Evolutionary conservation across 2,113 vertebrate species (phyloP).

Genomic region (Microtus ochrogaster): DNA sequence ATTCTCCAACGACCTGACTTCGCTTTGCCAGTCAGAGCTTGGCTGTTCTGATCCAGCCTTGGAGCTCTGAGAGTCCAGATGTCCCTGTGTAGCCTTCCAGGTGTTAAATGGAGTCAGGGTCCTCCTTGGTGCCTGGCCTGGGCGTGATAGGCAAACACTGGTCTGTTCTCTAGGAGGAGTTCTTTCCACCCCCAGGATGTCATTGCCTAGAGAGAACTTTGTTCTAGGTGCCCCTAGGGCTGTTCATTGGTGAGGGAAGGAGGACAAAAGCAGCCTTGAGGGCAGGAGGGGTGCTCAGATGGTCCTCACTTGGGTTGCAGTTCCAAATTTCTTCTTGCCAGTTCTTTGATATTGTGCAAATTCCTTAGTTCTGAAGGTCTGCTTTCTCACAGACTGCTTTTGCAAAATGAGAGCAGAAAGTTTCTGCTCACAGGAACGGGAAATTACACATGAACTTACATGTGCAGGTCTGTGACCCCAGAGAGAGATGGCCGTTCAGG

Average conservation of each 20-base stretch:
- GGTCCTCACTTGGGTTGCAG: too few relatives aligned
- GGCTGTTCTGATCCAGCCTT: not conserved
- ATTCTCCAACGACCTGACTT: not conserved
- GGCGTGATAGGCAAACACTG: not conserved
- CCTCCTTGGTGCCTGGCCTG: not conserved
- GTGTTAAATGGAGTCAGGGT: not conserved
- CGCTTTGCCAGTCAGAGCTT: not conserved
- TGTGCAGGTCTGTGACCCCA: not conserved
- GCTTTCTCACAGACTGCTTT: conserved; percentile 8
- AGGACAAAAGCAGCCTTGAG: not conserved
- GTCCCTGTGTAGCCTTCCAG: not conserved
- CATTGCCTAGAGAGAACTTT: not conserved
- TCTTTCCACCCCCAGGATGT: not conserved
- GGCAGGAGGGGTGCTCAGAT: not conserved
- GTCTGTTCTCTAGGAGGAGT: not conserved
- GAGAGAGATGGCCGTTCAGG: not conserved
- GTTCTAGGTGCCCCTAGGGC: not conserved
- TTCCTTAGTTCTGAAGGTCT: not conserved
- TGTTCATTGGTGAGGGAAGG: not conserved
- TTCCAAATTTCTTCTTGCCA: not conserved
- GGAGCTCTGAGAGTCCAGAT: not conserved
- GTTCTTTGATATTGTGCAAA: not conserved
- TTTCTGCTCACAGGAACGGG: conserved; percentile 12
- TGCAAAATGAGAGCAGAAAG: not conserved
- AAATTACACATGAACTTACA: conserved; percentile 7